Percentiles rank a stretch among this genome's conserved stretches.
Conservation (phyloP, 2,797 vertebrate species). For the Peromyscus attwateri region DNA sequence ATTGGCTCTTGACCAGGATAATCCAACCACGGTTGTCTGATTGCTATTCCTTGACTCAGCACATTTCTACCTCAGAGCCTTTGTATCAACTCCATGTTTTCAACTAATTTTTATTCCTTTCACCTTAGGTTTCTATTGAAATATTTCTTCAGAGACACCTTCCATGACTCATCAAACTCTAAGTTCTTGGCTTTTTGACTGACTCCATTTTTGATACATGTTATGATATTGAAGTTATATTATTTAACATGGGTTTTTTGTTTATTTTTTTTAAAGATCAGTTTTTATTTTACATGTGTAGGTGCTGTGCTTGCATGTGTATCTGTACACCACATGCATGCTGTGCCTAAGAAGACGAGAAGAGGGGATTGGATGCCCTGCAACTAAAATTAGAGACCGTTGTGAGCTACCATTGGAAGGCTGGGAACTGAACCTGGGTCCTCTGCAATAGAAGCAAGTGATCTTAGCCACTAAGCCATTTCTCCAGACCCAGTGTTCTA, state of each 20-base stretch:
- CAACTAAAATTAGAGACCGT: background rate
- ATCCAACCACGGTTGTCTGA: background rate
- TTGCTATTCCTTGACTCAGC: background rate
- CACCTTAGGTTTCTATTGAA: background rate
- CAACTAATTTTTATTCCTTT: background rate
- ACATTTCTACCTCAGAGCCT: background rate
- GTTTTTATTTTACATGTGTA: background rate
- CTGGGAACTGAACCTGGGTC: background rate
- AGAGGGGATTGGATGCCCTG: background rate
- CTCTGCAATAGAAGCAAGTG: background rate
- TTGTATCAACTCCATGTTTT: background rate
- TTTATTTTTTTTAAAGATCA: background rate
- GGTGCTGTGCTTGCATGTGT: background rate
- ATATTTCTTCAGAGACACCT: background rate
- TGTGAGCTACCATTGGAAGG: background rate
- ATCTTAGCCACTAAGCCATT: background rate
- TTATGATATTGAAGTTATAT: background rate
- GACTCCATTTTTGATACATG: slow-evolving; percentile 7
- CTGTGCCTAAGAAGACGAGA: background rate
- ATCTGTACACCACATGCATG: background rate
- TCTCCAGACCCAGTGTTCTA: background rate
- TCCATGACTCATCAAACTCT: background rate
- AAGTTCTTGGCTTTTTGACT: background rate
- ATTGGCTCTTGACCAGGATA: background rate
- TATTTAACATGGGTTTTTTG: background rate